Conservation (phyloP, 2,797 vertebrate genomes). For the Hoplostethus mediterraneus region DNA sequence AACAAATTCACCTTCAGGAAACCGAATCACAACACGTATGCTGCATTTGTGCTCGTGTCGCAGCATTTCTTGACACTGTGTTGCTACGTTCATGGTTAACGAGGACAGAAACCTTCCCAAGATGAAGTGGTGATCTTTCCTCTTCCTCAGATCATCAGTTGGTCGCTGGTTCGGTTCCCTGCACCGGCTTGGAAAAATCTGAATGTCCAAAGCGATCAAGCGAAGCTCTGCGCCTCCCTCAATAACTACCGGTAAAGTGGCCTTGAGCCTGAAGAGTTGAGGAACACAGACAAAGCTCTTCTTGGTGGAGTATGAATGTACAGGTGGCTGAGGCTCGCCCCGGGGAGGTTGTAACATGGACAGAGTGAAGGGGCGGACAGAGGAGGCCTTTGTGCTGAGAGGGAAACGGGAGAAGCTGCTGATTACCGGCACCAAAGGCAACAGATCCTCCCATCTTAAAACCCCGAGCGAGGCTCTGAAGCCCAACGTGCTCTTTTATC, state of each 20-base stretch:
- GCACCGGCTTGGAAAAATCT: too few species aligned
- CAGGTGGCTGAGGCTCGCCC: conserved; percentile 71
- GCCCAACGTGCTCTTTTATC: conserved; percentile 66
- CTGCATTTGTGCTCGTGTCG: too few species aligned
- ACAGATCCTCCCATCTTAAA: conserved; percentile 72
- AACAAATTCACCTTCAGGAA: too few species aligned
- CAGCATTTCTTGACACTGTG: too few species aligned
- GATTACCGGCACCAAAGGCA: conserved; percentile 78
- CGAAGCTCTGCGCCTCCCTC: too few species aligned
- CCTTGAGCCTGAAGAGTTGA: neutral
- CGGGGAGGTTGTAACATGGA: conserved; percentile 53
- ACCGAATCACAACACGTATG: too few species aligned
- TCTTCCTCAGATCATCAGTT: too few species aligned
- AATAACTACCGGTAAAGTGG: neutral
- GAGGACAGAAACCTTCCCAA: too few species aligned
- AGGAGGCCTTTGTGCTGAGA: conserved; percentile 74
- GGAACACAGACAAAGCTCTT: conserved; percentile 19
- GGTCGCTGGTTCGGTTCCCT: too few species aligned
- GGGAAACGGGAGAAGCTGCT: conserved; percentile 74
- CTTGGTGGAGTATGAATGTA: conserved; percentile 34
- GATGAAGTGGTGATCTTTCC: too few species aligned
- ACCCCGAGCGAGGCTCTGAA: conserved; percentile 61
- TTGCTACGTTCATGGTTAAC: too few species aligned
- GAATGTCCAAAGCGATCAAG: too few species aligned
- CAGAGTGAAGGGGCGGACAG: conserved; percentile 65